Conservation (phyloP, 2,797 vertebrate species). For the Melopsittacus undulatus region DNA sequence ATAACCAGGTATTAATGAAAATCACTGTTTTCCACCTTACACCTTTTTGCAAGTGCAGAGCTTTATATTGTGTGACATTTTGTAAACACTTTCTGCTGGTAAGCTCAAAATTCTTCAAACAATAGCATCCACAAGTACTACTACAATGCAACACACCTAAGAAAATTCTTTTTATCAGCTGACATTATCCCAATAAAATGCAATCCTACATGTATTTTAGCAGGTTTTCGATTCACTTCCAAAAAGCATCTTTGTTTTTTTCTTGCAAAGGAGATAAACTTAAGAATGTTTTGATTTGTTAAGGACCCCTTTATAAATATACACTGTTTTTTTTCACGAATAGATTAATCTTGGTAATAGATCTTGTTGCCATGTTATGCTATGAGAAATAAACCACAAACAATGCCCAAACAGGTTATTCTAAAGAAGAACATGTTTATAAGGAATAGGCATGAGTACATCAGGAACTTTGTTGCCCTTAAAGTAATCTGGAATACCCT, state of each 20-base stretch:
- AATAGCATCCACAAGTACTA: constrained; percentile 1
- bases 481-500: neutral
- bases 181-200: constrained; percentile 23
- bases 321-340: neutral
- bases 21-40: neutral
- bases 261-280: constrained; percentile 17
- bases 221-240: constrained; percentile 13
- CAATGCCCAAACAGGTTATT: neutral
- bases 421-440: neutral
- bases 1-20: neutral
- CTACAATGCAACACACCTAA: neutral
- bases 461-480: neutral
- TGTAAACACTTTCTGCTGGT: constrained; percentile 16
- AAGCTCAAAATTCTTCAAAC: constrained; percentile 15
- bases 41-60: constrained; percentile 14
- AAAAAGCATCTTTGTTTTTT: neutral
- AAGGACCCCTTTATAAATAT: neutral
- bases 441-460: neutral
- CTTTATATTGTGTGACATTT: constrained; percentile 19
- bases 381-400: neutral
- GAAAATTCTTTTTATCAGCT: constrained; percentile 45
- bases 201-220: neutral
- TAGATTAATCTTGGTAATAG: neutral
- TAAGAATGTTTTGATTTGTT: constrained; percentile 11
- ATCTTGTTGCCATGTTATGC: neutral